Evolutionary conservation across 2,797 vertebrate genomes (phyloP).

Genomic region (Aplochiton taeniatus): DNA sequence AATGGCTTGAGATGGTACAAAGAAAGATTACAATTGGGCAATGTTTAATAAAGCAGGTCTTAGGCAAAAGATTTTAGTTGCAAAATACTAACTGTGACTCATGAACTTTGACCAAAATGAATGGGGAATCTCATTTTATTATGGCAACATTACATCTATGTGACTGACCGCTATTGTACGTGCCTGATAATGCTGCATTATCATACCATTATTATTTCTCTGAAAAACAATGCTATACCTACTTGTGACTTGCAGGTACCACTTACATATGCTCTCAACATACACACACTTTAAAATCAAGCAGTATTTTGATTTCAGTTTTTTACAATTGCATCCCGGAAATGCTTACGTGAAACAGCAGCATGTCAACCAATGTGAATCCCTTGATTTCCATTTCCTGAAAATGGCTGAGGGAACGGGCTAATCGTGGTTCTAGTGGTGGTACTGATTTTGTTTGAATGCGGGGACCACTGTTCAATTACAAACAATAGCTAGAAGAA

Average conservation of each 20-base stretch:
- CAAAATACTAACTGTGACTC: neutral
- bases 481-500: neutral
- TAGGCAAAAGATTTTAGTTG: neutral
- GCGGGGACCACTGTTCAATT: slow-evolving; percentile 6
- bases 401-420: neutral
- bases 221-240: too few species aligned
- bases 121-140: too few species aligned
- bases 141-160: too few species aligned
- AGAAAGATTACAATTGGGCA: slow-evolving; percentile 28
- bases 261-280: neutral
- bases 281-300: neutral
- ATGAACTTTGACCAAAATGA: too few species aligned
- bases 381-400: slow-evolving; percentile 19
- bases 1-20: slow-evolving; percentile 15
- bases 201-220: too few species aligned
- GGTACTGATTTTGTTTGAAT: neutral
- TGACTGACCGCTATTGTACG: too few species aligned
- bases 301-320: slow-evolving; percentile 12
- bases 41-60: slow-evolving; percentile 24
- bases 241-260: too few species aligned
- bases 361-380: slow-evolving; percentile 25
- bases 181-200: too few species aligned
- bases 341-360: slow-evolving; percentile 21
- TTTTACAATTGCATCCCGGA: slow-evolving; percentile 38
- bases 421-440: neutral